phyloP scores from a whole-genome alignment of 2,797 vertebrate genomes.

The Xyrichtys novacula region DNA sequence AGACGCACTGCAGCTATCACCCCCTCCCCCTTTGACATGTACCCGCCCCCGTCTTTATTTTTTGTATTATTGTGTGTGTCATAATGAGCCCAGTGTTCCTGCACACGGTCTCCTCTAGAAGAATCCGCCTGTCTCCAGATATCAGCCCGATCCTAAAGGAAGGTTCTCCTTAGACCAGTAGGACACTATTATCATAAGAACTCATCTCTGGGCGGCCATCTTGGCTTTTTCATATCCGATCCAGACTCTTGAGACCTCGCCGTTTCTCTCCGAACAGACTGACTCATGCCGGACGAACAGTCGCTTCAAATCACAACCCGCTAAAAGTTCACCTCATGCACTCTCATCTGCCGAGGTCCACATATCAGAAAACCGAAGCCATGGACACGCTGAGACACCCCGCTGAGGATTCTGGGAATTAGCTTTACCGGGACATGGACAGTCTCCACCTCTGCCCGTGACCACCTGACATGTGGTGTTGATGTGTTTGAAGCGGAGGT shows the following conservation, averaged over 20 bases:
- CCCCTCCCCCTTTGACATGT: slow-evolving; percentile 9
- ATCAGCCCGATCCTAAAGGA: slow-evolving; percentile 48
- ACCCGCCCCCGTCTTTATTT: slow-evolving; percentile 1
- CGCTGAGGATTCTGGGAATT: not conserved
- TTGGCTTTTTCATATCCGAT: slow-evolving; percentile 55
- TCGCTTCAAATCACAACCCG: slow-evolving; percentile 8
- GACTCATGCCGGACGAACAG: slow-evolving; percentile 18
- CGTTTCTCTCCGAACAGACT: slow-evolving; percentile 24
- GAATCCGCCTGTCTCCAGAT: slow-evolving; percentile 29
- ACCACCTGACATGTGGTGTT: not conserved
- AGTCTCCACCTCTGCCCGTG: slow-evolving; percentile 1
- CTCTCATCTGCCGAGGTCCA: not conserved
- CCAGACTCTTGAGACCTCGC: slow-evolving; percentile 5
- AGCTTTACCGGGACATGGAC: slow-evolving; percentile 10
- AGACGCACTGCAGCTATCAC: slow-evolving; percentile 37
- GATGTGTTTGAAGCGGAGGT: slow-evolving; percentile 1
- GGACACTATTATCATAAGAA: slow-evolving; percentile 29
- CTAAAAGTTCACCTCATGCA: not conserved
- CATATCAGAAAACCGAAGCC: slow-evolving; percentile 35
- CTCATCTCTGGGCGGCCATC: slow-evolving; percentile 21
- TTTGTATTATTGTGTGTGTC: slow-evolving; percentile 5
- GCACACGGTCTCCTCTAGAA: not conserved
- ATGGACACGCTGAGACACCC: not conserved
- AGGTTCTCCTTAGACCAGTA: slow-evolving; percentile 41
- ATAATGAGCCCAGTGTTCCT: slow-evolving; percentile 21